Evolutionary conservation across 2,113 vertebrate species (phyloP).

Genomic region (Sula dactylatra): DNA sequence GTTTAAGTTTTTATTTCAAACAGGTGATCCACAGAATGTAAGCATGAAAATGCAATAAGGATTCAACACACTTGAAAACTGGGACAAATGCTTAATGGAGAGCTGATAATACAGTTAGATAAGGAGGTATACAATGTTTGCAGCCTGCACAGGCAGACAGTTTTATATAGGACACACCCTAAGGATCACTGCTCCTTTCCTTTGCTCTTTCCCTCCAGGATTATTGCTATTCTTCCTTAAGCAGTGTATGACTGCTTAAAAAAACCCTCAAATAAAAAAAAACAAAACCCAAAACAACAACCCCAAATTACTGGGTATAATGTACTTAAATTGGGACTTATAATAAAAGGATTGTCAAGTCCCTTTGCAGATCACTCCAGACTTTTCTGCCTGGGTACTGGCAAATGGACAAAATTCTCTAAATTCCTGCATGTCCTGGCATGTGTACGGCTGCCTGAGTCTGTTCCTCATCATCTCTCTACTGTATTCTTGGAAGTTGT

Average conservation of each 20-base stretch:
- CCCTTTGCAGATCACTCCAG: background rate
- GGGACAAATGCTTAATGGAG: background rate
- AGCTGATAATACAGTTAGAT: background rate
- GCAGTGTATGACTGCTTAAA: background rate
- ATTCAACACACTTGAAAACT: background rate
- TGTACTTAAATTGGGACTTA: background rate
- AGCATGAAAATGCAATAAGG: background rate
- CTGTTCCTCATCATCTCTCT: constrained; percentile 52
- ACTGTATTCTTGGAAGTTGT: constrained; percentile 56
- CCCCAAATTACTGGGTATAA: background rate
- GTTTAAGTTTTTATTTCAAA: background rate
- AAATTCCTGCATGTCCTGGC: constrained; percentile 56
- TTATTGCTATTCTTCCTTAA: background rate
- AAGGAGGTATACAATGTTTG: background rate
- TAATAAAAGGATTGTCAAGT: constrained; percentile 33
- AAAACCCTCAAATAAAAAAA: background rate
- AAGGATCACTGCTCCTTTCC: background rate
- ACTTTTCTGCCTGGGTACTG: constrained; percentile 4
- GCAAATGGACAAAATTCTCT: constrained; percentile 59
- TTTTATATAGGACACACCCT: background rate
- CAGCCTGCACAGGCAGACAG: background rate
- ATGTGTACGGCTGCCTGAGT: constrained; percentile 4
- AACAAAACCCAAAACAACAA: fast-evolving
- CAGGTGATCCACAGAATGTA: background rate
- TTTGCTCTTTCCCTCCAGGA: background rate